Base-by-base conservation (phyloP, 2,113 vertebrate species). In the Atlantisia rogersi region DNA sequence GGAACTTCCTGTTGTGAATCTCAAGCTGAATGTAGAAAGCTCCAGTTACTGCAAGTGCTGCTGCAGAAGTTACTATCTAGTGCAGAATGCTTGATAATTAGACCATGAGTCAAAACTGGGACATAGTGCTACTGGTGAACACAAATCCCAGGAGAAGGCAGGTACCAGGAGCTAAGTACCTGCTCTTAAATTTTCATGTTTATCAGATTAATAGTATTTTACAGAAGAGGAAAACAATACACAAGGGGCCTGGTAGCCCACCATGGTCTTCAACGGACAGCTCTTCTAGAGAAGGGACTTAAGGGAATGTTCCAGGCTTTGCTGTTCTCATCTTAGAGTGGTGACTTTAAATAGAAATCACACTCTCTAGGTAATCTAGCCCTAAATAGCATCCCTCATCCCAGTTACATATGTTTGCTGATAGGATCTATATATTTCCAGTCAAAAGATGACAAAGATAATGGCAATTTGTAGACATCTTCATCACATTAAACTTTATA, bases 31-130 rank as follows among this genome's bases (percentile, higher is more conserved):
- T 9, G 9, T 20, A 63, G 29, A 58, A 67, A 46, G 19, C 28
- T 75, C 13, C 12, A n/a, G 7, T 42, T 82, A 56, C 6, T 25
- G 0, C 29, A 77, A 28, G 7, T 68, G 31, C 25, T 52, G 24
- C 5, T 26, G 12, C 29, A 55, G 46, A 71, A 67, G 32, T 42
- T 15, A 14, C 8, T 5, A 1, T 12, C 50, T 44, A 77, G 18
- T n/a, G 35, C 20, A 53, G 2, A 5, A 35, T 59, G 16, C 71
- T 28, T 87, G 26, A 29, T 18, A 71, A 29, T 26, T 31, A 26
- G 5, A 17, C 14, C 7, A 50, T 0, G 0, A 44, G 17, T 60
- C 0, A 85, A 89, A 88, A 24, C 6, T 69, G 39, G 25, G 20
- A 40, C 48, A 53, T 5, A 69, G 21, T 29, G 29, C 11, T 80